Evolutionary conservation across 2,113 vertebrate genomes (phyloP).

Genomic region (Danionella cerebrum): DNA sequence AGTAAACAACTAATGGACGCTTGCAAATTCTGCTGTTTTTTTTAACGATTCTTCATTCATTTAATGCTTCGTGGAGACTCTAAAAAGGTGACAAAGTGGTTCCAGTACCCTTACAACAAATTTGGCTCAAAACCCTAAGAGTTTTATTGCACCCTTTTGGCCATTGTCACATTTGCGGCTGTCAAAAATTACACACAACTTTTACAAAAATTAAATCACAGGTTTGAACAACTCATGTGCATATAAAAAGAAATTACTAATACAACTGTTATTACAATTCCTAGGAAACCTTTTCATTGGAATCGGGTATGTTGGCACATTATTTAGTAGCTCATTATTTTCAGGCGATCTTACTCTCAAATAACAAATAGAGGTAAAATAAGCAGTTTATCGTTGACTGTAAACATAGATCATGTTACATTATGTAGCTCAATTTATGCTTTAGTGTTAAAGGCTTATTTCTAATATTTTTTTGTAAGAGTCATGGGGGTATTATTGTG

Average conservation of each 20-base stretch:
- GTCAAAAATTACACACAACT: background rate
- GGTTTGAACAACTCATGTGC: background rate
- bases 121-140: background rate
- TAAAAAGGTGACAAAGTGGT: conserved; percentile 5
- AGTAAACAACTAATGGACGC: conserved; percentile 24
- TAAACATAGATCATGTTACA: too few species aligned
- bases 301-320: too few species aligned
- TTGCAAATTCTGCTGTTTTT: background rate
- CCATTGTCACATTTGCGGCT: conserved; percentile 6
- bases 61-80: background rate
- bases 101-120: conserved; percentile 15
- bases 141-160: background rate
- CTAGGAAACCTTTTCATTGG: background rate
- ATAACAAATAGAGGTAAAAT: too few species aligned
- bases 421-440: too few species aligned
- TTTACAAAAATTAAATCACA: conserved; percentile 1
- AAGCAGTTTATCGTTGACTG: too few species aligned
- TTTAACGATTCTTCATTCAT: conserved; percentile 1
- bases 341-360: too few species aligned
- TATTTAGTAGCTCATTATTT: too few species aligned
- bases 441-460: too few species aligned
- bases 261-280: background rate
- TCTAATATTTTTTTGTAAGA: too few species aligned
- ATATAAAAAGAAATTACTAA: background rate
- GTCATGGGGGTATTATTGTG: too few species aligned